Evolutionary conservation across 2,113 vertebrate species (phyloP).

Genomic region (Ageneiosus marmoratus): DNA sequence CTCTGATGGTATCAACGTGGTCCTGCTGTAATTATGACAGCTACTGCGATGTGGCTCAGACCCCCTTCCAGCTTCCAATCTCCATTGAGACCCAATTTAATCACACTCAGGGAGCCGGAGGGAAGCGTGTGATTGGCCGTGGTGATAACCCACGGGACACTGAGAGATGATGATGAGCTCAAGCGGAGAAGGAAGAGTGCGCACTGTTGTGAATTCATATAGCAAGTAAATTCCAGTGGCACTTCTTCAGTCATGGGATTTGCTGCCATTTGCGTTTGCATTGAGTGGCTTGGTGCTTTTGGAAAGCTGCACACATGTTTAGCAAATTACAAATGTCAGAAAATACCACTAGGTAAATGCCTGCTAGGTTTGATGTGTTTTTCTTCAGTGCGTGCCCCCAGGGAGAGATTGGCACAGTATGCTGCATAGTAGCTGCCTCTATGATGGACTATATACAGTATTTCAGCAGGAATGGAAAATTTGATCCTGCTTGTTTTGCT

Average conservation of each 20-base stretch:
- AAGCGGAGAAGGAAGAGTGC: background rate
- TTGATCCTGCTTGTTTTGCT: background rate
- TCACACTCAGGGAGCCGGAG: constrained; percentile 35
- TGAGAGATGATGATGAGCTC: constrained; percentile 31
- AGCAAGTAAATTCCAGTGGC: constrained; percentile 4
- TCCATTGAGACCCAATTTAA: constrained; percentile 45
- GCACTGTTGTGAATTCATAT: background rate
- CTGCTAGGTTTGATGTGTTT: constrained; percentile 12
- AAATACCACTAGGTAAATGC: constrained; percentile 25
- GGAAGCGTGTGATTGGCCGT: constrained; percentile 40
- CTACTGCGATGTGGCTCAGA: constrained; percentile 46
- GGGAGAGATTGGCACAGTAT: background rate
- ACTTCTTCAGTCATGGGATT: constrained; percentile 21
- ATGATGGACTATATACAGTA: background rate
- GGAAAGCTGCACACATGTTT: constrained; percentile 27
- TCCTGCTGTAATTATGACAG: constrained; percentile 48
- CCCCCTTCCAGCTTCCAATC: background rate
- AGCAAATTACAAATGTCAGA: constrained; percentile 30
- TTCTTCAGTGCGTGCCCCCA: background rate
- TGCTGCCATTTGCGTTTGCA: constrained; percentile 4
- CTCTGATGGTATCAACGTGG: constrained; percentile 29
- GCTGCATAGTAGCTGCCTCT: background rate
- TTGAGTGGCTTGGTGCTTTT: constrained; percentile 14
- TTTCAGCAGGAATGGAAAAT: constrained; percentile 20
- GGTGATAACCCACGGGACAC: constrained; percentile 44